Percentiles rank a stretch among this genome's conserved stretches.
Conservation (phyloP, 2,888 invertebrate species). For the Ptilodon capucinus region DNA sequence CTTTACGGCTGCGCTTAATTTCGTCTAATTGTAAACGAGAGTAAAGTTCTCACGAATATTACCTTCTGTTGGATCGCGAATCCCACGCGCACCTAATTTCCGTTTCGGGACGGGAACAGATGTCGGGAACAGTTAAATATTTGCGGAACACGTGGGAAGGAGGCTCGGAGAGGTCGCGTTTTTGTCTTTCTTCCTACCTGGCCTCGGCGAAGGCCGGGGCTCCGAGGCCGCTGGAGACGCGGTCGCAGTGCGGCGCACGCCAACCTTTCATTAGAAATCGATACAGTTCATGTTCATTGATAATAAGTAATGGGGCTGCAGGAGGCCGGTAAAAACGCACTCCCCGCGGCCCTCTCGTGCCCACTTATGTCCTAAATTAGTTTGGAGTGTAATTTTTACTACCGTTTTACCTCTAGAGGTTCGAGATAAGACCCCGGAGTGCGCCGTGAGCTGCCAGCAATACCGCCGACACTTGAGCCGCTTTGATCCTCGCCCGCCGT, state of each 20-base stretch:
- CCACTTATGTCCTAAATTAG: conserved; percentile 62
- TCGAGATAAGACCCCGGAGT: conserved; percentile 70
- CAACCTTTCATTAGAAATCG: conserved; percentile 68
- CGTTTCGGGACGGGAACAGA: conserved; percentile 60
- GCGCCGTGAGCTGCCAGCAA: conserved; percentile 48
- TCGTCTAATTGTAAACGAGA: conserved; percentile 73
- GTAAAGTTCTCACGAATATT: conserved; percentile 78
- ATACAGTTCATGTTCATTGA: conserved; percentile 66
- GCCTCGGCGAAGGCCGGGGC: conserved; percentile 41
- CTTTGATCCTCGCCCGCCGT: conserved; percentile 62
- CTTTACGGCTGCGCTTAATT: conserved; percentile 72
- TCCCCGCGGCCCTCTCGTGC: conserved; percentile 50
- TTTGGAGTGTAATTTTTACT: conserved; percentile 76
- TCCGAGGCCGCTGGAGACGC: conserved; percentile 39
- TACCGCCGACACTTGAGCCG: conserved; percentile 57
- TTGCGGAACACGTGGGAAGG: conserved; percentile 55
- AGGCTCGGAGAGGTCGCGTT: conserved; percentile 47
- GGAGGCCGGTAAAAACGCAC: conserved; percentile 43
- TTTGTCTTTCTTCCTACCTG: conserved; percentile 50
- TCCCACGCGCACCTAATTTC: conserved; percentile 73
- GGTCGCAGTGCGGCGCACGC: conserved; percentile 64
- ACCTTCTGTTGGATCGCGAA: conserved; percentile 67
- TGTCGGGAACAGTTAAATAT: conserved; percentile 59
- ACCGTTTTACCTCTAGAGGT: conserved; percentile 74
- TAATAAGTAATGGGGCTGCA: conserved; percentile 69